phyloP scores from a whole-genome alignment of 2,113 vertebrate genomes.

The Choloepus hoffmanni region DNA sequence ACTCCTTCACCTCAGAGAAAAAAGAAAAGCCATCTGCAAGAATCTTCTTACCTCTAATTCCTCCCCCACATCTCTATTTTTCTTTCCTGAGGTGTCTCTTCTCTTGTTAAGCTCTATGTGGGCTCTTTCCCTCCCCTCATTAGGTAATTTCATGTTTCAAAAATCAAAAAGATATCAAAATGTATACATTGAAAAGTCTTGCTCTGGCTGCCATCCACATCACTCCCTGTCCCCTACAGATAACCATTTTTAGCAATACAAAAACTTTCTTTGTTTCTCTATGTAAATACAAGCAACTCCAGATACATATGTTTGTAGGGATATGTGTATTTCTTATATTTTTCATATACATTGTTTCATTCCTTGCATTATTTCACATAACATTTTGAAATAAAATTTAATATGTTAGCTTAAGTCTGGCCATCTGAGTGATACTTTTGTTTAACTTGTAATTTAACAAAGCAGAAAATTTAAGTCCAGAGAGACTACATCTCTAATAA shows the following conservation, averaged over 20 bases:
- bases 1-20: neutral
- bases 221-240: neutral
- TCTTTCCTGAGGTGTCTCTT: neutral
- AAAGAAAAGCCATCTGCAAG: neutral
- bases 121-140: neutral
- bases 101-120: neutral
- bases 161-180: neutral
- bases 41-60: neutral
- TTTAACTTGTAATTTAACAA: conserved; percentile 12
- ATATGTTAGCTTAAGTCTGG: neutral
- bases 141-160: conserved; percentile 21
- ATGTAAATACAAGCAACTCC: neutral
- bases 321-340: neutral
- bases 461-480: neutral
- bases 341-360: neutral
- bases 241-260: neutral
- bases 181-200: neutral
- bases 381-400: conserved; percentile 26
- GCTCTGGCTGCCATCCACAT: neutral
- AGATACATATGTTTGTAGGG: neutral
- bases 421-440: neutral
- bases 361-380: conserved; percentile 19
- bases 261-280: neutral
- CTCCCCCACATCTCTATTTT: neutral
- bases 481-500: conserved; percentile 20